A percentile compares a stretch with the other conserved stretches of the same genome.
phyloP scores from a whole-genome alignment of 2,113 vertebrate genomes.

The Parus major region DNA sequence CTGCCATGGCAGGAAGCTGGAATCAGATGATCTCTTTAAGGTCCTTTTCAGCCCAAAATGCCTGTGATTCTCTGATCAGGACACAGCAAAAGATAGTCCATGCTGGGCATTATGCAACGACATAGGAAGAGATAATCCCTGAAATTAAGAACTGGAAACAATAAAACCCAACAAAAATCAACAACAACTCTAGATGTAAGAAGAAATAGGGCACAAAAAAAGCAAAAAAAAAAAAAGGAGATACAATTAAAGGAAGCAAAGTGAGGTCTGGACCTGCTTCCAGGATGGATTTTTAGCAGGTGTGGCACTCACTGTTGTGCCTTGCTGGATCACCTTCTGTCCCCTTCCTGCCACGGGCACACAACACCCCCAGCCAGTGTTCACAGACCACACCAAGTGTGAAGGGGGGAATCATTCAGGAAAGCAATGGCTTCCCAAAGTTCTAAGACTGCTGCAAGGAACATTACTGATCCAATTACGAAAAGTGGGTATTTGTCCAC shows the following conservation, averaged over 20 bases:
- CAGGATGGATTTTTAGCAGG: neutral
- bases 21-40: neutral
- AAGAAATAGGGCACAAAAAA: neutral
- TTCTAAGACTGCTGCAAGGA: neutral
- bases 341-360: neutral
- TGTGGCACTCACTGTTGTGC: fast-evolving
- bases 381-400: fast-evolving
- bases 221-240: fast-evolving
- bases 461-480: neutral
- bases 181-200: neutral
- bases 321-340: neutral
- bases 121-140: neutral
- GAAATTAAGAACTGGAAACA: neutral
- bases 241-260: neutral
- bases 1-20: neutral
- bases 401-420: neutral
- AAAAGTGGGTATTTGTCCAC: neutral
- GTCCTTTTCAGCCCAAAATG: neutral
- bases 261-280: neutral
- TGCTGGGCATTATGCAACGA: no score
- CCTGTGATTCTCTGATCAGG: neutral
- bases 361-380: fast-evolving
- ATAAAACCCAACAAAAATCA: neutral
- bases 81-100: neutral
- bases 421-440: neutral